Conservation (phyloP, 2,888 invertebrate genomes). For the Tuta absoluta region DNA sequence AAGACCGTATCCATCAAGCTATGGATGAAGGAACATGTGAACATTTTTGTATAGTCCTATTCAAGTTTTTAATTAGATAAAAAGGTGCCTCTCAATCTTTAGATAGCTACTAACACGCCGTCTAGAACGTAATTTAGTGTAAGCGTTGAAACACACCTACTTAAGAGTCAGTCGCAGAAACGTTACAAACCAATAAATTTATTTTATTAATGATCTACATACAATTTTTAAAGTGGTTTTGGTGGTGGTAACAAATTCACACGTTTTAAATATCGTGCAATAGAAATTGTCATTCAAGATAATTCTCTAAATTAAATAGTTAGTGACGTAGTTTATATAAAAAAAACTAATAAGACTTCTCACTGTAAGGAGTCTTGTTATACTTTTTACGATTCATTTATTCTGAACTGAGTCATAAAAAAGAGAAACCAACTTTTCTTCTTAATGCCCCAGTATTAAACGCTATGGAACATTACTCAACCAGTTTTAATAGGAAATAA, state of each 20-base stretch:
- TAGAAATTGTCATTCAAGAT: no score
- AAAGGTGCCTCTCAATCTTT: conserved; percentile 2
- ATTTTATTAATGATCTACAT: no score
- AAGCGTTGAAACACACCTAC: no score
- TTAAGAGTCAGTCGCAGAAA: no score
- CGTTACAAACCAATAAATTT: no score
- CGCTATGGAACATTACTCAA: conserved; percentile 3
- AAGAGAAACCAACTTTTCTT: conserved; percentile 16
- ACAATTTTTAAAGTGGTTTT: no score
- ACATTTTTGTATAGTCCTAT: neutral
- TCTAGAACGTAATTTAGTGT: neutral
- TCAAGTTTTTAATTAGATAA: conserved; percentile 1
- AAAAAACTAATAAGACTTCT: neutral
- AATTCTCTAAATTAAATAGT: no score
- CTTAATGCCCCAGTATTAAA: conserved; percentile 1
- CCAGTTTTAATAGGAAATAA: neutral
- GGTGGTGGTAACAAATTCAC: no score
- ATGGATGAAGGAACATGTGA: neutral
- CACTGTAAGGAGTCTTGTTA: neutral
- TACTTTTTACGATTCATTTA: conserved; percentile 2
- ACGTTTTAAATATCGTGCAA: no score
- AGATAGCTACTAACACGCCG: neutral
- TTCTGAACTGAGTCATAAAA: conserved; percentile 8
- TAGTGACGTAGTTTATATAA: no score
- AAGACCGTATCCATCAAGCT: conserved; percentile 4